Base-by-base conservation (phyloP, 2,113 vertebrate genomes). In the Phaetusa simplex region DNA sequence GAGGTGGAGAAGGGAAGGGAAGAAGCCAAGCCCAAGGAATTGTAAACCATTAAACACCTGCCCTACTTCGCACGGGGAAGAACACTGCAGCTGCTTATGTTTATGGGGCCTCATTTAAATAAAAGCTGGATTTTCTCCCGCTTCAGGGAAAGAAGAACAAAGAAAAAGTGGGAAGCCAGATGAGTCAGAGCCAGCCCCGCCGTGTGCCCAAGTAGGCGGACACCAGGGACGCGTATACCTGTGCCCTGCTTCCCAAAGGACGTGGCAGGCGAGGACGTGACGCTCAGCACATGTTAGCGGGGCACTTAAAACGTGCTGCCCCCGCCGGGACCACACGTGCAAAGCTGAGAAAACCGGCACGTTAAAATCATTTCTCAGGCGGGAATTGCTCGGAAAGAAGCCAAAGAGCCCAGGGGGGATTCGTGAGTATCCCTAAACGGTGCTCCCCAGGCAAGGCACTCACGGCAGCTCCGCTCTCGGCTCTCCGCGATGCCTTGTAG, bases 61-160 rank as follows among this genome's bases (percentile, higher is more conserved):
- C 38, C 59, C 78, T 84, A 38, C 61, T 93, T 95, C 29, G 32
- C 82, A 40, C 1, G 1, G 42, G 34, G 36, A 80, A 56, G 34
- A 21, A 20, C 38, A 71, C 32, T 20, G 55, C 66, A 78, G 40
- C 55, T 91, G 70, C 47, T 72, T 43, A 23, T 72, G 66, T 47
- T 87, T 90, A 82, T 65, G 70, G 40, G 34, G 38, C 24, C 49
- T 85, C 66, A 67, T 87, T 93, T 90, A 64, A 90, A 88, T 90
- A 79, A 95, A 92, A 93, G 42, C 59, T 69, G n/a, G 14, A 59
- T 90, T 59, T 38, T 84, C 70, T 87, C 47, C 73, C 72, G 69
- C 89, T 87, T 94, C 61, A 55, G 78, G n/a, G 77, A 78, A 30
- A 93, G 36, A 70, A 93, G 36, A 93, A 93, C 66, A 94, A 95